Evolutionary conservation across 2,797 vertebrate species (phyloP).

Genomic region (Melanogrammus aeglefinus): DNA sequence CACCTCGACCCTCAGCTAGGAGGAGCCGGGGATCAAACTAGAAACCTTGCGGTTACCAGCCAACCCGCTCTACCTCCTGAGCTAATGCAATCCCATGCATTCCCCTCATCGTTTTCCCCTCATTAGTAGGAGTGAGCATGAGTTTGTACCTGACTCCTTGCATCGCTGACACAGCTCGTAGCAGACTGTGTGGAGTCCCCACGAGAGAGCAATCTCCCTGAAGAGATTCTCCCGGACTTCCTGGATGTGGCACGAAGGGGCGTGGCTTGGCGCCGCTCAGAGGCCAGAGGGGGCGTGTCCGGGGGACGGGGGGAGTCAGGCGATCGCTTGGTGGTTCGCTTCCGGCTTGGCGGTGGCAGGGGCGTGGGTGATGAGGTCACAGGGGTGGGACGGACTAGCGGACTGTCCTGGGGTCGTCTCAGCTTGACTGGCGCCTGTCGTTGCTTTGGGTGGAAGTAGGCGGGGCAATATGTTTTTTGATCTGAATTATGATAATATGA

Average conservation of each 20-base stretch:
- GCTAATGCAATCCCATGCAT: too few species aligned
- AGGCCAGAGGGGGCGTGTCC: constrained; percentile 8
- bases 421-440: constrained; percentile 48
- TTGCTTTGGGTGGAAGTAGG: constrained; percentile 38
- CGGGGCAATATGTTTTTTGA: neutral
- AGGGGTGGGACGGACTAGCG: constrained; percentile 5
- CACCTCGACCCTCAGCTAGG: too few species aligned
- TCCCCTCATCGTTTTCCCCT: too few species aligned
- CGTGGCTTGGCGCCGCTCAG: constrained; percentile 11
- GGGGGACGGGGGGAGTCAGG: constrained; percentile 22
- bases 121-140: neutral
- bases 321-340: constrained; percentile 41
- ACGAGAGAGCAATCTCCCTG: constrained; percentile 17
- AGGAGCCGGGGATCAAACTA: too few species aligned
- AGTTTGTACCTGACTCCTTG: constrained; percentile 47
- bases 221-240: constrained; percentile 25
- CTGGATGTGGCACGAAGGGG: constrained; percentile 7
- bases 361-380: constrained; percentile 10
- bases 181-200: constrained; percentile 19
- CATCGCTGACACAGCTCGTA: constrained; percentile 39
- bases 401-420: constrained; percentile 31
- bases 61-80: too few species aligned
- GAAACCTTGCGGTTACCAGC: too few species aligned
- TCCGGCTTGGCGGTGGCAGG: constrained; percentile 33
- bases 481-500: too few species aligned